Percentiles rank a stretch among this genome's conserved stretches.
Conservation (phyloP, 2,888 invertebrate genomes). For the Ochropacha duplaris region DNA sequence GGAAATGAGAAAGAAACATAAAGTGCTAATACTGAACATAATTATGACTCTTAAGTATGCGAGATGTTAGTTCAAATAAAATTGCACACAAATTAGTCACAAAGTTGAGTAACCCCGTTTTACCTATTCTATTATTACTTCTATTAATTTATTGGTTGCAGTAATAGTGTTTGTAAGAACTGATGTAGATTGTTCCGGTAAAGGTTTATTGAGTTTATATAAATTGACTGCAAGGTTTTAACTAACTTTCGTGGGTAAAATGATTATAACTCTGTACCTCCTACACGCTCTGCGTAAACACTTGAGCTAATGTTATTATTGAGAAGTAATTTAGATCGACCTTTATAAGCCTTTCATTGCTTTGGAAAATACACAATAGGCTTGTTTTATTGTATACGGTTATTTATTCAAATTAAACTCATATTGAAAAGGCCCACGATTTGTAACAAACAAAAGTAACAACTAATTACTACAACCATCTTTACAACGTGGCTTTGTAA, state of each 20-base stretch:
- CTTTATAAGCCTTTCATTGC: constrained; percentile 10
- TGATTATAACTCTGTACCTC: not conserved
- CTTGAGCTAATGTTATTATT: constrained; percentile 19
- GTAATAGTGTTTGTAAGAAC: not conserved
- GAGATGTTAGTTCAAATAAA: not conserved
- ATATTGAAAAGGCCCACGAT: constrained; percentile 18
- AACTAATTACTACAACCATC: constrained; percentile 23
- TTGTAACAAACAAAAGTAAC: constrained; percentile 15
- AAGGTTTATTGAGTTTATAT: not conserved
- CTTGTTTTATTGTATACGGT: not conserved
- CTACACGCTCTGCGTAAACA: constrained; percentile 23
- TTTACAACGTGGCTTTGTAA: constrained; percentile 19
- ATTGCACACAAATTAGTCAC: not conserved
- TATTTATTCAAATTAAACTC: constrained; percentile 5
- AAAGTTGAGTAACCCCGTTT: not conserved
- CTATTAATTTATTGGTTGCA: not conserved
- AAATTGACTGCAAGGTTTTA: not conserved
- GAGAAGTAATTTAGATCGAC: constrained; percentile 16
- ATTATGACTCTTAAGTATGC: not conserved
- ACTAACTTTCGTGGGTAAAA: not conserved
- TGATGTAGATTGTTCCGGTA: not conserved
- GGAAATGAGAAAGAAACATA: too few species aligned
- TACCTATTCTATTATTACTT: not conserved
- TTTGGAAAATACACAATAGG: constrained; percentile 2
- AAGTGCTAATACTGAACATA: not conserved